Evolutionary conservation across 1,140 invertebrate genomes (phyloP), one percentile per base, ranked within the genome.

Genomic region (Sycobia sp.): DNA sequence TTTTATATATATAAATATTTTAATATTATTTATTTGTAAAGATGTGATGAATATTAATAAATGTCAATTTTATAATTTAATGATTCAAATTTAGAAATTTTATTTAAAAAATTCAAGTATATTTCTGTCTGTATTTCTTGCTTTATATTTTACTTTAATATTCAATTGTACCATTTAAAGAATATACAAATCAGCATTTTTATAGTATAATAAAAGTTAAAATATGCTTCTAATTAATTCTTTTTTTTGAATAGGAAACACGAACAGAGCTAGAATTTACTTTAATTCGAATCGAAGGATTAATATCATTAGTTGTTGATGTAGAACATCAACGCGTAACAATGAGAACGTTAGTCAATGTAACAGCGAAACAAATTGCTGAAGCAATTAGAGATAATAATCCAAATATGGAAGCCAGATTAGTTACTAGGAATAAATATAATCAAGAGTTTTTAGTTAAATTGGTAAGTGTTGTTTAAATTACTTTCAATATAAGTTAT

Each of bases 371-470:
- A 65, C 78, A 76, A 73, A 81, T 83, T 57, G 81, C 80, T 1
- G 75, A 83, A 49, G 78, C 76, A 27, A 83, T 83, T 50, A 67
- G 68, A 16, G 77, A 77, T 63, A 77, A 81, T 66, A 75, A 76
- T 38, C 67, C 72, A 8, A 76, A 70, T 43, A 80, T 83, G 79
- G 77, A 81, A 65, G 79, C 82, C 8, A 75, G 73, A 76, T 65
- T 83, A 66, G 77, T 82, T 50, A 76, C 78, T n/a, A 80, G 71
- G 65, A 83, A 83, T 62, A 82, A 83, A 72, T 76, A 74, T 39
- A 82, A 83, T 74, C 81, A 83, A 76, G 81, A 82, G 56, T 82
- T 79, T 75, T 72, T 82, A 57, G 74, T 82, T 29, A 76, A 73
- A 56, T 57, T 80, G 73, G 80, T 82, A 72, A 68, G 34, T 63